Evolutionary conservation across 2,888 invertebrate genomes (phyloP), one percentile per base, ranked within the genome.

Genomic region (Parelbella ahira): DNA sequence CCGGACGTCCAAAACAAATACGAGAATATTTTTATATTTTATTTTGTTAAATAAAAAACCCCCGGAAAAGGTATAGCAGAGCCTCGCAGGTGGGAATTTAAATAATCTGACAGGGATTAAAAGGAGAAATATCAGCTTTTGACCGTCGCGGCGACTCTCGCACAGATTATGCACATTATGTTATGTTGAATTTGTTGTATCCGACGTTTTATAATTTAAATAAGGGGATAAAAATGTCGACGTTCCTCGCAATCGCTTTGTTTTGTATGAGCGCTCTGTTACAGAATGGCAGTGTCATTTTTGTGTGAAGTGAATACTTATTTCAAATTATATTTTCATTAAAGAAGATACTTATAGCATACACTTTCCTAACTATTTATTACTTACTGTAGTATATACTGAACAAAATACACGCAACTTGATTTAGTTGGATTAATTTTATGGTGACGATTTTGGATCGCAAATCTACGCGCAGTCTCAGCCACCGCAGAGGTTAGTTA

Each of bases 31-130:
- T 86, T 84, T 83, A 83, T 84, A 82, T 83, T 86, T 82, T 84
- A 82, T 83, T 84, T 80, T 75, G 75, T 79, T 79, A 76, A 81
- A 83, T 76, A 81, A 83, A 82, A 76, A 72, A 56, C 54, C 62
- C 51, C 50, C 53, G 68, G 63, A 68, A 71, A 72, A 73, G 70
- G 68, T 60, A 57, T 64, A 72, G 67, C 66, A 64, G 63, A 57
- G 64, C 60, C 67, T 71, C 75, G 73, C 86, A 87, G 87, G 86
- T 87, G 87, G 87, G 86, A 84, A 86, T 87, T 86, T 86, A 86
- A 87, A 87, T 86, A 87, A 87, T 86, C 86, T 84, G 86, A 83
- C 84, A 82, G 75, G 86, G 86, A 84, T 86, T 86, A 86, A 86
- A 83, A 80, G 68, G 80, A 84, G 76, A 80, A 86, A 84, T 82